phyloP scores from a whole-genome alignment of 2,113 vertebrate species.

The Chamaea fasciata region DNA sequence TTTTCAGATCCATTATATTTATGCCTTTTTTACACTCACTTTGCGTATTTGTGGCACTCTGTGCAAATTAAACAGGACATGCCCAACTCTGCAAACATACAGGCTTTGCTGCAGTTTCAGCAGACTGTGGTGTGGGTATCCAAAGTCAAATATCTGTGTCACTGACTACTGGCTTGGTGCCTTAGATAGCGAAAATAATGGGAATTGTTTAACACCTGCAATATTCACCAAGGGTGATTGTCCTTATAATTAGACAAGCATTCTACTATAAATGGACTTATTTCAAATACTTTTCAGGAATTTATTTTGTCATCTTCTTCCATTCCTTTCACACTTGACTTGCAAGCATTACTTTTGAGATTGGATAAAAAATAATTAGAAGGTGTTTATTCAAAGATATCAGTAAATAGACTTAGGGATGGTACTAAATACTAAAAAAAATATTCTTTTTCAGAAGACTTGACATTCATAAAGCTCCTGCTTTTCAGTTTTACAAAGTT shows the following conservation, averaged over 20 bases:
- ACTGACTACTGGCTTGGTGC: background rate
- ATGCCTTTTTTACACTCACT: background rate
- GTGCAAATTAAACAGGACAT: background rate
- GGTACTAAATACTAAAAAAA: background rate
- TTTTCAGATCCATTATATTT: background rate
- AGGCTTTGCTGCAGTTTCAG: background rate
- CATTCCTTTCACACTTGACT: background rate
- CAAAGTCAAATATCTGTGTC: background rate
- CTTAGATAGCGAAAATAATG: background rate
- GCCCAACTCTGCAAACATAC: background rate
- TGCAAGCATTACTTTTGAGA: background rate
- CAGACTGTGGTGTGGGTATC: background rate
- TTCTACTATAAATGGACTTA: background rate
- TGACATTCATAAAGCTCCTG: background rate
- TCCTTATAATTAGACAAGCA: background rate
- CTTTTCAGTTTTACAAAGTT: background rate
- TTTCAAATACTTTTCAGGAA: background rate
- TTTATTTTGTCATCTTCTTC: background rate
- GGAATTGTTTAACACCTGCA: background rate
- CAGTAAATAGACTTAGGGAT: background rate
- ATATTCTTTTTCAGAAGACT: background rate
- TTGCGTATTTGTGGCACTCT: background rate
- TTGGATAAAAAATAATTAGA: background rate
- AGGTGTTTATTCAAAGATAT: background rate
- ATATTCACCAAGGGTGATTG: background rate